Base-by-base conservation (phyloP, 2,888 invertebrate species). In the Luperina testacea region DNA sequence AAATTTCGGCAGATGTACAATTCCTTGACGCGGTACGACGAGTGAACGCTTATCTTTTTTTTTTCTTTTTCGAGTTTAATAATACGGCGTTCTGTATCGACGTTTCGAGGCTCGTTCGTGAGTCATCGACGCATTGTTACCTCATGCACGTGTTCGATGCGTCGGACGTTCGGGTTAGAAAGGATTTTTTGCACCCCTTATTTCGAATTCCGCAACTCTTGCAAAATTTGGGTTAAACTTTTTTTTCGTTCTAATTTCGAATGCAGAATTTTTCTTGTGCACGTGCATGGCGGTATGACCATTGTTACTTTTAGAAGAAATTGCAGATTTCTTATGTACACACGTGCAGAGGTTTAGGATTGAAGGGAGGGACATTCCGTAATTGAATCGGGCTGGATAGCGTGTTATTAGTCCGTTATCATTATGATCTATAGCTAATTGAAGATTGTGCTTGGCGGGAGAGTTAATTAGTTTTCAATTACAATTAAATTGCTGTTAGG, bases 1-100 rank as follows among this genome's bases (percentile, higher is more conserved):
- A 97, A 97, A 93, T 97, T 97, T 96, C 95, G 97, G 97, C 97
- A 97, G 97, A 97, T 97, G 97, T 96, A 96, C 96, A 96, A 96
- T 96, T 96, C 94, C 96, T 96, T 95, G 95, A 95, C 94, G 94
- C 94, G 93, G 94, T 93, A 93, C 95, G 94, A 94, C 95, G 95
- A 95, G 95, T 93, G 95, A 95, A 92, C 96, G 95, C 95, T 96
- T 96, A 95, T 95, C 93, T 94, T 95, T 95, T 96, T 95, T 96
- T 95, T 93, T 90, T 91, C 92, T 91, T 90, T 89, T 92, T 91
- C 88, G 84, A 91, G 88, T 92, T 95, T 96, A 95, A 96, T 96
- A 96, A 96, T 96, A 96, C 93, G 93, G 89, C 92, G 94, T 93
- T 92, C 92, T 93, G 91, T 94, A 94, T 94, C 94, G 94, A 92